A percentile compares a stretch with the other conserved stretches of the same genome.
These are phyloP conservation scores for Cnemophilus loriae DNA, from an alignment of 2,113 vertebrate genomes.

Conservation along the genomic window DNA sequence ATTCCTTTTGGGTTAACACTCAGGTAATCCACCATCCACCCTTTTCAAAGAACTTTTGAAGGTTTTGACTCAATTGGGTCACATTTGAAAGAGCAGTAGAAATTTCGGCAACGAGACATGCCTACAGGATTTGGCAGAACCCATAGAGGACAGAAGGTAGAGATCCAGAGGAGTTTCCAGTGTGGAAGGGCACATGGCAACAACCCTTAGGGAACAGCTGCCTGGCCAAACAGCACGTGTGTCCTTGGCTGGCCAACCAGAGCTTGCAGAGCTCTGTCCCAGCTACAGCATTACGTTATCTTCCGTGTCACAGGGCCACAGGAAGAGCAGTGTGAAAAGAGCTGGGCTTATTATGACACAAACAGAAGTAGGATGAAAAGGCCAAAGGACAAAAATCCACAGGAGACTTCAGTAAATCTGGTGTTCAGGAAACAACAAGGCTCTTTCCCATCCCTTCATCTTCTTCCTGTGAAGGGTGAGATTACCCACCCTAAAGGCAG, in stretches of 20 bases:
- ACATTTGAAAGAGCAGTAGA: neutral
- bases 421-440: constrained; percentile 63
- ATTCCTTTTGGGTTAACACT: neutral
- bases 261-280: neutral
- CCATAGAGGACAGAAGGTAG: fast-evolving
- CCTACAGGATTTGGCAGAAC: neutral
- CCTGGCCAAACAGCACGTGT: neutral
- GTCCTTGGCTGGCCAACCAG: neutral
- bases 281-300: constrained; percentile 5
- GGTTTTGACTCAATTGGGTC: neutral
- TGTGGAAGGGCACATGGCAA: neutral
- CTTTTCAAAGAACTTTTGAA: neutral
- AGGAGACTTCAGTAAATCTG: constrained; percentile 45
- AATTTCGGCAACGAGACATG: neutral
- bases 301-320: neutral
- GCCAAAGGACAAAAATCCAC: constrained; percentile 59
- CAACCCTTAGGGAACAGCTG: neutral
- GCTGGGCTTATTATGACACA: constrained; percentile 4
- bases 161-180: neutral
- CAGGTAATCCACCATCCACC: neutral
- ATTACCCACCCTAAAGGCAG: constrained; percentile 41
- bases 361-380: constrained; percentile 57
- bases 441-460: constrained; percentile 64
- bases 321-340: constrained; percentile 34
- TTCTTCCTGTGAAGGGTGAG: constrained; percentile 53